phyloP scores from a whole-genome alignment of 2,888 invertebrate species.

The Ceramica pisi region DNA sequence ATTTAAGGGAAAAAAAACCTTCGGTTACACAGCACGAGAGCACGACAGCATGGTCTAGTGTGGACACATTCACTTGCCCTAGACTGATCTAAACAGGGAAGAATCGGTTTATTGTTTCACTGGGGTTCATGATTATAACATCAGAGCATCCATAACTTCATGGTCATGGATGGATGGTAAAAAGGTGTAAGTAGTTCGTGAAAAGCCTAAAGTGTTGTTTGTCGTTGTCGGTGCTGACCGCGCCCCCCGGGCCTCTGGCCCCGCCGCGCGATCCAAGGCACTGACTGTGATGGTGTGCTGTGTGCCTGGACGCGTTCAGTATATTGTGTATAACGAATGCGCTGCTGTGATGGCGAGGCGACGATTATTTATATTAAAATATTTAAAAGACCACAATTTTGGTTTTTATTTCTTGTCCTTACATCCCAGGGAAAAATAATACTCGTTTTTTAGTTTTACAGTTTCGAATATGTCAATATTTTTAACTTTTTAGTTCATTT shows the following conservation, averaged over 20 bases:
- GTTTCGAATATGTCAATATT: conserved; percentile 81
- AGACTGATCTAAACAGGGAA: not conserved
- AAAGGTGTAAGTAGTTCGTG: conserved; percentile 42
- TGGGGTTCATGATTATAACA: too few species aligned
- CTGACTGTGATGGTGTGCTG: conserved; percentile 85
- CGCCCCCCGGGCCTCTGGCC: conserved; percentile 57
- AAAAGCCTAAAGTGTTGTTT: conserved; percentile 61
- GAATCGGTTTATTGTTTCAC: not conserved
- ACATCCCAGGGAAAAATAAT: conserved; percentile 72
- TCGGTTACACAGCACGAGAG: conserved; percentile 45
- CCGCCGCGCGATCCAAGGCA: conserved; percentile 75
- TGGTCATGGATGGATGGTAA: conserved; percentile 3
- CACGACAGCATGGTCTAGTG: conserved; percentile 32
- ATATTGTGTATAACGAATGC: too few species aligned
- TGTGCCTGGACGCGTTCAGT: conserved; percentile 66
- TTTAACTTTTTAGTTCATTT: too few species aligned
- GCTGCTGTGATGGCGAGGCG: conserved; percentile 85
- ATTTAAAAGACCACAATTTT: conserved; percentile 76
- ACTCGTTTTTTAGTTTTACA: conserved; percentile 87
- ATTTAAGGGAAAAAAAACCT: conserved; percentile 54
- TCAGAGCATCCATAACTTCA: not conserved
- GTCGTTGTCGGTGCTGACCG: conserved; percentile 53
- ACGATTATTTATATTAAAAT: conserved; percentile 88
- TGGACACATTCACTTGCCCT: conserved; percentile 24
- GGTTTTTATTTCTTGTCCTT: conserved; percentile 60